Percentiles rank a stretch among this genome's conserved stretches.
Conservation (phyloP, 2,113 vertebrate genomes). For the Pitta sordida region DNA sequence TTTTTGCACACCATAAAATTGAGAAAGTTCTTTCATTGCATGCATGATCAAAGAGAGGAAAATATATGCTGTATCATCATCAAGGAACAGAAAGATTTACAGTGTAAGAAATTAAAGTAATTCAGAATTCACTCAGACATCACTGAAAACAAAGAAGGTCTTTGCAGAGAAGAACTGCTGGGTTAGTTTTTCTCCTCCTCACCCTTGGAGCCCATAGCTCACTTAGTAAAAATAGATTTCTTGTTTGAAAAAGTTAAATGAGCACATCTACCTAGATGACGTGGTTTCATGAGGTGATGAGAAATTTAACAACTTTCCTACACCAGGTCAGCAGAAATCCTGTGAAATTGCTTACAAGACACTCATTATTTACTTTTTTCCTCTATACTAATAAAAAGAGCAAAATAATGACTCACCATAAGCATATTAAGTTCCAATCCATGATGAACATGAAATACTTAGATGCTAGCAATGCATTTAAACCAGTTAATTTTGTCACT, state of each 20-base stretch:
- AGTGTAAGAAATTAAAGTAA: neutral
- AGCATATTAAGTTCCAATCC: neutral
- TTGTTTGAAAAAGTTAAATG: neutral
- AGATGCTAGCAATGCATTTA: neutral
- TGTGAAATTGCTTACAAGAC: neutral
- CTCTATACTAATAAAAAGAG: neutral
- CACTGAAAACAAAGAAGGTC: neutral
- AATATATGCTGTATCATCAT: neutral
- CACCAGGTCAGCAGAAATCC: neutral
- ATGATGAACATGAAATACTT: neutral
- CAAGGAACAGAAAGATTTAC: neutral
- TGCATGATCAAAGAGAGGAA: neutral
- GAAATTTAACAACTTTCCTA: neutral
- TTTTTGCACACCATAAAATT: neutral
- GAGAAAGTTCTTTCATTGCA: neutral
- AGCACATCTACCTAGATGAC: neutral
- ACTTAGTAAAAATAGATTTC: neutral
- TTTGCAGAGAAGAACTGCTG: neutral
- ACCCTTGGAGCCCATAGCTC: neutral
- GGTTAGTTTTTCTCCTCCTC: accelerated
- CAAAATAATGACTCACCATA: neutral
- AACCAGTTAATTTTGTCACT: neutral
- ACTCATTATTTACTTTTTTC: neutral
- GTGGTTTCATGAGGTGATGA: neutral
- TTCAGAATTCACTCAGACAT: neutral